Base-by-base conservation (phyloP, 92 coral and sea anemone genomes). In the Phymanthus crucifer region DNA sequence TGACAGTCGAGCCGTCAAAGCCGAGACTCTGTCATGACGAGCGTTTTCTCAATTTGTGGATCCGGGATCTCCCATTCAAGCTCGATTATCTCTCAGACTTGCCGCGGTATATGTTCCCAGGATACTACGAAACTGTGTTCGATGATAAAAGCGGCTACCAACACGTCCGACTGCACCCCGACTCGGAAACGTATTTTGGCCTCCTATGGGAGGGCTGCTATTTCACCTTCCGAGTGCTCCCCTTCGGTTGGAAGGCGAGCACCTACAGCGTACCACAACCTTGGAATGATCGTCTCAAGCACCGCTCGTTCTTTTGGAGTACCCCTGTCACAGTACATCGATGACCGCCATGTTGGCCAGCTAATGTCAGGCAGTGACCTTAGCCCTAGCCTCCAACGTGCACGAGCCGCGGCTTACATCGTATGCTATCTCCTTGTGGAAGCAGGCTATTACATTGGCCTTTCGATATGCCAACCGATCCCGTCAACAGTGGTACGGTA, bases 241-340 rank as follows among this genome's bases (percentile, higher is more conserved):
- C 83, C 9, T 84, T 84, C 18, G 88, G 83, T 36, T 84, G 88
- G 79, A 84, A 84, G 34, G 83, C 84, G 16, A 84, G 84, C 21
- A 84, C 88, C 38, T 84, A 43, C 84, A 70, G 75, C 14, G n/a
- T 80, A 40, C 47, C 84, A 70, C 36, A 69, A 35, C 26, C 66
- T 72, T 21, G 84, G 79, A 5, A 37, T 80, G 3, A 67, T 52
- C 2, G 70, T 80, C 10, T 40, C 84, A 21, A 47, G 70, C 18
- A 46, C 70, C 43, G 76, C 76, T 43, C 84, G 84, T 0, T 80
- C 84, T 3, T 21, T 70, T 50, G 80, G 86, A 3, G 72, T 82
- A 7, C 86, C 86, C 2, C 72, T 82, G 6, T 72, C 81, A 0
- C 86, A 82, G 29, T 82, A 82, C 56, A 82, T 82, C 14, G 86